Percentiles rank a stretch among this genome's conserved stretches.
Evolutionary conservation across 2,113 vertebrate genomes (phyloP).

Genomic region (Pelusios castaneus): DNA sequence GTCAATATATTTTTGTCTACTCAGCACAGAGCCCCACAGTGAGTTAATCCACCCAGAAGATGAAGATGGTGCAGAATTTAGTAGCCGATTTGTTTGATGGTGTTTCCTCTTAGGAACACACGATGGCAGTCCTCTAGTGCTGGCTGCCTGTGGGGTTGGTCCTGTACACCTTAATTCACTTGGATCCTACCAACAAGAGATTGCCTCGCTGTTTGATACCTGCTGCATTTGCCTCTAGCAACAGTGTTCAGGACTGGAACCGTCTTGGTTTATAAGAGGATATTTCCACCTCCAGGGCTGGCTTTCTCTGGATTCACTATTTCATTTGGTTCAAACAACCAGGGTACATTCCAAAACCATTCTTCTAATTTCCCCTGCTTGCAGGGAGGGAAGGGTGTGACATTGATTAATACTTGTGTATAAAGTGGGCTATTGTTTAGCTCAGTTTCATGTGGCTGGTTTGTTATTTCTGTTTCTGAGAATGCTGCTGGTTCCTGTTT

Average conservation of each 20-base stretch:
- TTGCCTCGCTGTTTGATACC: background rate
- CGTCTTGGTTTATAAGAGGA: background rate
- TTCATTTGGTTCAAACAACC: no score
- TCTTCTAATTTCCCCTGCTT: background rate
- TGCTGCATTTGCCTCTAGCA: background rate
- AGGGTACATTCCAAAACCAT: background rate
- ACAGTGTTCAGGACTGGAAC: background rate
- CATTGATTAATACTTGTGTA: background rate
- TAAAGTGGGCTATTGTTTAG: background rate
- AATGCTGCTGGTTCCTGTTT: background rate
- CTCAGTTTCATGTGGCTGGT: background rate
- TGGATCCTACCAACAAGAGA: background rate
- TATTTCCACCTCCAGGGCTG: background rate
- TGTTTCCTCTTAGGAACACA: background rate
- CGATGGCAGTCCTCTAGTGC: background rate
- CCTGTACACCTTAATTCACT: background rate
- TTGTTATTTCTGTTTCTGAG: no score
- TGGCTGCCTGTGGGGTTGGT: background rate
- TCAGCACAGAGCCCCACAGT: background rate
- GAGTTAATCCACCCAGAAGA: background rate
- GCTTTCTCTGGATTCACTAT: no score
- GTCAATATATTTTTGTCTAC: background rate
- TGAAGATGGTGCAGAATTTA: background rate
- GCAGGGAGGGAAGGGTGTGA: background rate
- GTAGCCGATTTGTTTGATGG: background rate